These are phyloP conservation scores for Endotricha flammealis DNA, from an alignment of 2,888 invertebrate species.

Conservation along the genomic window DNA sequence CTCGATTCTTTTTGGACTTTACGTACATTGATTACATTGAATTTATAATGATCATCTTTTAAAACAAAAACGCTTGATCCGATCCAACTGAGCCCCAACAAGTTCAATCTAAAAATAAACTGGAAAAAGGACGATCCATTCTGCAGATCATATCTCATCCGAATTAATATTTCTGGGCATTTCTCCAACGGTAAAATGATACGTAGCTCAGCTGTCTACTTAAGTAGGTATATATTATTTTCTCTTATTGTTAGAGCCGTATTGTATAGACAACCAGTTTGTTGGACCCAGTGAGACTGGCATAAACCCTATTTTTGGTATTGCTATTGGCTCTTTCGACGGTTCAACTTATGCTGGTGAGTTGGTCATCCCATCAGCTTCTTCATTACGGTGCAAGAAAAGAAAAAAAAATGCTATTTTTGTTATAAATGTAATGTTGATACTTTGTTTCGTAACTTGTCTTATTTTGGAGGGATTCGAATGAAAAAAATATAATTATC, in stretches of 20 bases:
- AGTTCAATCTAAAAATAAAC: slow-evolving; percentile 20
- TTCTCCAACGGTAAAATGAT: slow-evolving; percentile 37
- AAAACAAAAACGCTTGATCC: background rate
- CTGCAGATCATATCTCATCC: slow-evolving; percentile 38
- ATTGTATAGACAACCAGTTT: slow-evolving; percentile 36
- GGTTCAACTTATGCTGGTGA: slow-evolving; percentile 15
- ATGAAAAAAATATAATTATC: too few relatives aligned
- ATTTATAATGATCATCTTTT: too few relatives aligned
- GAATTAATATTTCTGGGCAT: slow-evolving; percentile 43
- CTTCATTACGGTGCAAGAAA: slow-evolving; percentile 35
- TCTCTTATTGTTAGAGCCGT: slow-evolving; percentile 34
- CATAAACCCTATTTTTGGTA: slow-evolving; percentile 1
- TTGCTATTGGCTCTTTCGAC: slow-evolving; percentile 7
- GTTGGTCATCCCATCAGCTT: slow-evolving; percentile 22
- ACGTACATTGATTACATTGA: too few relatives aligned
- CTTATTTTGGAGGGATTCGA: too few relatives aligned
- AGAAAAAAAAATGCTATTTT: slow-evolving; percentile 28
- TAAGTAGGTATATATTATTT: slow-evolving; percentile 36
- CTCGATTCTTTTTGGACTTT: too few relatives aligned
- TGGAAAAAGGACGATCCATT: slow-evolving; percentile 26
- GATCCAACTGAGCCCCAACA: slow-evolving; percentile 3
- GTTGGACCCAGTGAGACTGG: slow-evolving; percentile 13
- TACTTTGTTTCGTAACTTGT: slow-evolving; percentile 12
- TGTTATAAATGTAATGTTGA: slow-evolving; percentile 27
- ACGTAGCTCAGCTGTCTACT: slow-evolving; percentile 32